Conservation (phyloP, 2,888 invertebrate genomes). For the Drosophila quinaria region DNA sequence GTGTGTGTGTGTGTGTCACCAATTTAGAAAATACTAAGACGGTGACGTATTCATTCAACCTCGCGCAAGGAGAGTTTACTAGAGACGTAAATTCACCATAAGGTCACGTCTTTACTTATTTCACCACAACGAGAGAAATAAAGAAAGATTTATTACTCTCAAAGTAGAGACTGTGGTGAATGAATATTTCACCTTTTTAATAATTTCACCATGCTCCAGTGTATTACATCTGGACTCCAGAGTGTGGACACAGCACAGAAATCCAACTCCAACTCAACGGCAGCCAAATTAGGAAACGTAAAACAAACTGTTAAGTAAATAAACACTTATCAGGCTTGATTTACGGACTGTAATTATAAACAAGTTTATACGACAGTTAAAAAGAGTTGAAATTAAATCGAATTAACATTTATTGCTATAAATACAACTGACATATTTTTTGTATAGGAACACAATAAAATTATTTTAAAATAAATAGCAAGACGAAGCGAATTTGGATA, state of each 20-base stretch:
- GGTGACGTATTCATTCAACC: not conserved
- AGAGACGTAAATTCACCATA: not conserved
- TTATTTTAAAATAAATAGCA: not conserved
- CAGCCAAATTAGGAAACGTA: slow-evolving; percentile 81
- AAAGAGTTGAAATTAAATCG: not conserved
- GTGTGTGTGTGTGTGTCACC: slow-evolving; percentile 17
- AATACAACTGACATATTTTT: not conserved
- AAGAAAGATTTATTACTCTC: not conserved
- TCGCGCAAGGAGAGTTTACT: not conserved
- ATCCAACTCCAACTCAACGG: slow-evolving; percentile 75
- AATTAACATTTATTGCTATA: not conserved
- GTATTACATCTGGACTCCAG: slow-evolving; percentile 8
- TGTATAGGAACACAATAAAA: not conserved
- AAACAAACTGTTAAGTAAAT: slow-evolving; percentile 71
- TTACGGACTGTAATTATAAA: not conserved
- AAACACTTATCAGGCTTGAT: not conserved
- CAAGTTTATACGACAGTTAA: not conserved
- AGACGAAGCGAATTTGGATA: not conserved
- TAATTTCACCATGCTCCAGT: not conserved
- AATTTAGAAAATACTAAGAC: slow-evolving; percentile 7
- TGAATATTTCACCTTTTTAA: not conserved
- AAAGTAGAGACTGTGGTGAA: slow-evolving; percentile 2
- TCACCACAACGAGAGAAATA: not conserved
- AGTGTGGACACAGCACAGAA: slow-evolving; percentile 29
- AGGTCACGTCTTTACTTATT: not conserved